Evolutionary conservation across 1,140 invertebrate species (phyloP).

Genomic region (Pygmarrhopalites habei): DNA sequence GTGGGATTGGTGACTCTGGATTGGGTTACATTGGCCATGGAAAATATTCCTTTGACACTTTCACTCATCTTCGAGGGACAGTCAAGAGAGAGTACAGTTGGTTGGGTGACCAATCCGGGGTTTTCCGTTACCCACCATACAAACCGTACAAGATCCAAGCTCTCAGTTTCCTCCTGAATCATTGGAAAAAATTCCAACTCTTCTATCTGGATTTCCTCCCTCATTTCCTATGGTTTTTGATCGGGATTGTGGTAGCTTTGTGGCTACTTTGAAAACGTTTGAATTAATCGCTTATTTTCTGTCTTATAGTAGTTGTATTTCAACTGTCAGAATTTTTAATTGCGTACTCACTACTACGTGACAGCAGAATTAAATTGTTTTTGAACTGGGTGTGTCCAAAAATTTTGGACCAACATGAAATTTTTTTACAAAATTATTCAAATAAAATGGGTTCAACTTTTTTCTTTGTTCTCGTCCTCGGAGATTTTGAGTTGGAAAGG

Average conservation of each 20-base stretch:
- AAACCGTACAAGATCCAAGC: slow-evolving; percentile 19
- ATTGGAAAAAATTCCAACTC: slow-evolving; percentile 29
- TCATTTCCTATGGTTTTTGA: slow-evolving; percentile 17
- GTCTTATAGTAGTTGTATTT: no score
- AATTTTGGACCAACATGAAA: no score
- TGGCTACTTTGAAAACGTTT: no score
- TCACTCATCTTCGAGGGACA: slow-evolving; percentile 58
- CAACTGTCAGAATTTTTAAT: no score
- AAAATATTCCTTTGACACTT: slow-evolving; percentile 81
- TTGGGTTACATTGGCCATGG: slow-evolving; percentile 93
- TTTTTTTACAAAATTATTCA: no score
- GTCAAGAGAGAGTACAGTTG: slow-evolving; percentile 16
- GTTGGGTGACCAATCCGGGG: slow-evolving; percentile 15
- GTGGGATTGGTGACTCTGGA: slow-evolving; percentile 71
- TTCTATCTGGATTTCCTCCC: slow-evolving; percentile 13
- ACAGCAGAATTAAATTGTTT: no score
- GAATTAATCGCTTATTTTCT: no score
- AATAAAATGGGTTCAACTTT: no score
- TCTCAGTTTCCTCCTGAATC: slow-evolving; percentile 15
- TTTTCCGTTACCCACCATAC: slow-evolving; percentile 35
- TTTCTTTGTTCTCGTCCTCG: no score
- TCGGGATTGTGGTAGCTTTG: slow-evolving; percentile 10
- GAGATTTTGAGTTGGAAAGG: no score
- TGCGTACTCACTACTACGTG: no score
- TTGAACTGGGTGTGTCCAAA: no score